Conservation (phyloP, 2,113 vertebrate genomes). For the Dasyprocta punctata region DNA sequence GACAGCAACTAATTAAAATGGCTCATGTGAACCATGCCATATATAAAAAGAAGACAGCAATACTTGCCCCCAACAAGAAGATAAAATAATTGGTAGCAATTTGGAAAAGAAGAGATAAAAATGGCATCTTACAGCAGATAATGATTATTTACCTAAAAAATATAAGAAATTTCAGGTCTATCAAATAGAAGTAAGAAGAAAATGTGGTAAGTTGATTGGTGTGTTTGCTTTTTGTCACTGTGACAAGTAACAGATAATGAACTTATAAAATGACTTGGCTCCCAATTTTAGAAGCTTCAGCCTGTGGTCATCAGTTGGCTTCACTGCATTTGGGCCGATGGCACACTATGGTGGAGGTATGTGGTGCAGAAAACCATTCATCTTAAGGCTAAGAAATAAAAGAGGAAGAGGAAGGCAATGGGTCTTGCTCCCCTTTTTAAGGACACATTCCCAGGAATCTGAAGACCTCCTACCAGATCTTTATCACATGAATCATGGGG, state of each 20-base stretch:
- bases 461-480: neutral
- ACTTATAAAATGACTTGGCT: neutral
- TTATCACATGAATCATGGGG: neutral
- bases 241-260: neutral
- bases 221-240: neutral
- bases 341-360: neutral
- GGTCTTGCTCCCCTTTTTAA: neutral
- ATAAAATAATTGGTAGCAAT: constrained; percentile 42
- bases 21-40: too few relatives aligned
- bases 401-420: neutral
- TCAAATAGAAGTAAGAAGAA: constrained; percentile 26
- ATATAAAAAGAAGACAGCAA: neutral
- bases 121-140: neutral
- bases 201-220: neutral
- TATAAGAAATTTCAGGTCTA: neutral
- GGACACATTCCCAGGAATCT: neutral
- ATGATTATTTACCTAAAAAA: neutral
- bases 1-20: too few relatives aligned
- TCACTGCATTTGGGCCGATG: neutral
- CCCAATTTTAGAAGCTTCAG: neutral
- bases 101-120: neutral
- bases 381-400: neutral
- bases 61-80: neutral
- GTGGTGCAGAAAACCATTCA: neutral
- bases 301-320: too few relatives aligned